Percentiles rank a stretch among this genome's conserved stretches.
Evolutionary conservation across 2,888 invertebrate genomes (phyloP).

Genomic region (Zele albiditarsus): DNA sequence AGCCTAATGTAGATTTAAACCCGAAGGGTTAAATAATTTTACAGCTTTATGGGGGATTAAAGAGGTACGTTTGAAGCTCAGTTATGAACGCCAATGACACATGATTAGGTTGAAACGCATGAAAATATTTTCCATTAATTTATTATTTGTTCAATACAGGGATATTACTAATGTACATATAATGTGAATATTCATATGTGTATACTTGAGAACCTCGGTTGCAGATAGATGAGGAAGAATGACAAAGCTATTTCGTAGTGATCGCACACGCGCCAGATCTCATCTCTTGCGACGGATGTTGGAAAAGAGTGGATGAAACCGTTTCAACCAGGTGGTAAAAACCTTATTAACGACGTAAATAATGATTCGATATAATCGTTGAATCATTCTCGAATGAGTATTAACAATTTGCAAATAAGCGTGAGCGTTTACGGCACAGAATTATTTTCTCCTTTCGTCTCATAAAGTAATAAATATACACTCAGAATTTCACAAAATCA

Average conservation of each 20-base stretch:
- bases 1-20: background rate
- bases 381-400: background rate
- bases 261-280: conserved; percentile 10
- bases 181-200: background rate
- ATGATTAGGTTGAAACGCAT: background rate
- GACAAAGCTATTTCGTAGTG: conserved; percentile 19
- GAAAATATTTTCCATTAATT: background rate
- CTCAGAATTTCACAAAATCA: background rate
- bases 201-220: conserved; percentile 24
- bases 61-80: background rate
- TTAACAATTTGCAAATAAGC: background rate
- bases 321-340: conserved; percentile 16
- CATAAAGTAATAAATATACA: conserved; percentile 3
- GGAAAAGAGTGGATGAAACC: background rate
- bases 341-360: background rate
- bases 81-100: background rate
- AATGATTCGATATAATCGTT: background rate
- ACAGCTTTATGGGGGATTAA: background rate
- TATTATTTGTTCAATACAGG: background rate
- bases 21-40: conserved; percentile 1
- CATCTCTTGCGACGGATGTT: conserved; percentile 11
- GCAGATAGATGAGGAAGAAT: background rate
- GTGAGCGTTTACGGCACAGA: no score
- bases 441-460: background rate
- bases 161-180: background rate